phyloP scores from a whole-genome alignment of 2,888 invertebrate species.

The Thysanoteuthis rhombus region DNA sequence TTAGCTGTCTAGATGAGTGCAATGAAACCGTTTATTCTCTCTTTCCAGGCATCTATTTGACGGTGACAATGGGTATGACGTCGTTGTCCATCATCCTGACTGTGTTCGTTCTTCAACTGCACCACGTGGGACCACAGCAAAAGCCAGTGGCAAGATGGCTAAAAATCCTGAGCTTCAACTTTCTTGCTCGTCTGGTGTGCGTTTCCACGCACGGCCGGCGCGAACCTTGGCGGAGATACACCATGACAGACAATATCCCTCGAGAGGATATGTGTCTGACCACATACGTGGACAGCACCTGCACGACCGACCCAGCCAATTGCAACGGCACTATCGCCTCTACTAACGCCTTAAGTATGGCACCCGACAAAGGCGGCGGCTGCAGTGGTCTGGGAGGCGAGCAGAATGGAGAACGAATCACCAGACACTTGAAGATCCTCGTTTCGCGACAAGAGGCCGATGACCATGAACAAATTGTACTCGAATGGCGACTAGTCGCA shows the following conservation, averaged over 20 bases:
- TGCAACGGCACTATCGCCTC: conserved; percentile 51
- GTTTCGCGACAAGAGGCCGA: conserved; percentile 53
- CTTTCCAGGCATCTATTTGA: conserved; percentile 68
- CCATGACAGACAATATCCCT: conserved; percentile 23
- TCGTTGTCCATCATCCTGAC: conserved; percentile 68
- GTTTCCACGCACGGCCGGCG: conserved; percentile 37
- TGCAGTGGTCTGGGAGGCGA: conserved; percentile 22
- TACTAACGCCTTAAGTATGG: conserved; percentile 32
- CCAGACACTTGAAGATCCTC: conserved; percentile 57
- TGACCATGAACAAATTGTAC: conserved; percentile 61
- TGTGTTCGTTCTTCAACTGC: conserved; percentile 69
- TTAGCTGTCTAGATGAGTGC: too few relatives aligned
- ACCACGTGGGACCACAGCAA: conserved; percentile 67
- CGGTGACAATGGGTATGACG: conserved; percentile 69
- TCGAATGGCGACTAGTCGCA: conserved; percentile 67
- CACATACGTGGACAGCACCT: conserved; percentile 50
- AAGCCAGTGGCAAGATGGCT: conserved; percentile 66
- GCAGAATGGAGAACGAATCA: conserved; percentile 48
- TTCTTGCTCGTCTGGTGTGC: conserved; percentile 64
- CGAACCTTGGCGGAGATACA: conserved; percentile 24
- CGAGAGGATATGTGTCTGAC: conserved; percentile 52
- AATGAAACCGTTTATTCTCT: conserved; percentile 1
- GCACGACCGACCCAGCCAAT: conserved; percentile 41
- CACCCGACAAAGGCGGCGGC: conserved; percentile 36
- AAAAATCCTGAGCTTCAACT: conserved; percentile 60